Evolutionary conservation across 1,140 invertebrate species (phyloP), one percentile per base, ranked within the genome.

Genomic region (Rhagoletis pomonella): DNA sequence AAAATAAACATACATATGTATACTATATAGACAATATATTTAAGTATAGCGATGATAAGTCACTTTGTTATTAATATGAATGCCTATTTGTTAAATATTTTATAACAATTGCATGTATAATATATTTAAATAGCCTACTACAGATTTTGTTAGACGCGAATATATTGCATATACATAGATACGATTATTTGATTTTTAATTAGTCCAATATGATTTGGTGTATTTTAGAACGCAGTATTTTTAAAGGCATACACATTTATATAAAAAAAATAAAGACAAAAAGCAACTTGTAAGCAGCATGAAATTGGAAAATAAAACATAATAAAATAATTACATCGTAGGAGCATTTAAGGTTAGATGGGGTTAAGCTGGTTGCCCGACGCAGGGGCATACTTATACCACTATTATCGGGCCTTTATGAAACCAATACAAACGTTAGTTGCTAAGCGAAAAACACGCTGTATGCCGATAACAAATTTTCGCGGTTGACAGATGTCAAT

Each of bases 11-110:
- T 2, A 81, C n/a, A 55, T 81, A 81, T 55, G 9, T 42, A 50
- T 42, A n/a, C 39, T 44, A 50, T 81, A 81, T n/a, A 81, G 50
- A 81, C n/a, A 81, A 62, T 64, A 62, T 85, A 47, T 85, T 85
- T 85, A 62, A 85, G 55, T 85, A 62, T 7, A 85, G 42, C 10
- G 17, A 85, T 85, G 17, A 85, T 85, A 42, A 64, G 60, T 12
- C 39, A 62, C 39, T 60, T 64, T 60, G 84, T 62, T 85, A 64
- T 64, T 42, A 62, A 14, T 29, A 62, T 42, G 42, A 84, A 55
- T n/a, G 58, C 62, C 50, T 86, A 86, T 86, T 86, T 86, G 85
- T 86, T 86, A 86, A 39, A 62, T 29, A 86, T 86, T 86, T 86
- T 86, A 85, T 29, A 55, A 81, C 29, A 50, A 73, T 85, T 39